phyloP scores from a whole-genome alignment of 2,888 invertebrate species.

The Abscondita cerata region DNA sequence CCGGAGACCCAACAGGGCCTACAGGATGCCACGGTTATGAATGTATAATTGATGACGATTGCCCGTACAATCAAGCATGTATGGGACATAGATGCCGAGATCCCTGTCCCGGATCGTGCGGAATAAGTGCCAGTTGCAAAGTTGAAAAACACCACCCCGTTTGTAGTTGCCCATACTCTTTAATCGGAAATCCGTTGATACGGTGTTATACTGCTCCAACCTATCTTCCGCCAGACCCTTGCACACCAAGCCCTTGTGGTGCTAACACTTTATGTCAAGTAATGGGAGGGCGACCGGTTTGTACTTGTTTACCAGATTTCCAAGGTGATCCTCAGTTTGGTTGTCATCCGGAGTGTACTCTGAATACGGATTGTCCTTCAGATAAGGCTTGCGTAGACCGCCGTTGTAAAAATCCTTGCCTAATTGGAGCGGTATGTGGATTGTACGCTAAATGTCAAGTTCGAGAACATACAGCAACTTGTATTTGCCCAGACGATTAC shows the following conservation, averaged over 20 bases:
- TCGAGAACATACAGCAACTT: constrained; percentile 82
- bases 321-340: constrained; percentile 80
- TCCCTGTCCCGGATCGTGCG: constrained; percentile 85
- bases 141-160: constrained; percentile 82
- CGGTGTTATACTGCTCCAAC: constrained; percentile 70
- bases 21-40: constrained; percentile 80
- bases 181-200: constrained; percentile 79
- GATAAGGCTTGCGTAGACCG: constrained; percentile 78
- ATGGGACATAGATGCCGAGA: constrained; percentile 81
- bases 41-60: constrained; percentile 82
- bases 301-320: constrained; percentile 78
- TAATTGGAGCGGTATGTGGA: constrained; percentile 75
- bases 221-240: constrained; percentile 68
- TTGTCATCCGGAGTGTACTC: constrained; percentile 80
- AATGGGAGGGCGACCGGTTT: constrained; percentile 72
- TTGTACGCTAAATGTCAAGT: constrained; percentile 81
- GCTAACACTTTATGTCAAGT: constrained; percentile 80
- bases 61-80: constrained; percentile 74
- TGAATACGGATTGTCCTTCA: constrained; percentile 80
- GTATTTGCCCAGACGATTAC: constrained; percentile 77
- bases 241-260: constrained; percentile 79
- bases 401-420: constrained; percentile 78
- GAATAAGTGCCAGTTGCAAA: constrained; percentile 74
- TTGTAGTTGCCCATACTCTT: constrained; percentile 75
- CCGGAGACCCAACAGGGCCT: constrained; percentile 76